Evolutionary conservation across 2,888 invertebrate species (phyloP).

Genomic region (Protophormia terraenovae): DNA sequence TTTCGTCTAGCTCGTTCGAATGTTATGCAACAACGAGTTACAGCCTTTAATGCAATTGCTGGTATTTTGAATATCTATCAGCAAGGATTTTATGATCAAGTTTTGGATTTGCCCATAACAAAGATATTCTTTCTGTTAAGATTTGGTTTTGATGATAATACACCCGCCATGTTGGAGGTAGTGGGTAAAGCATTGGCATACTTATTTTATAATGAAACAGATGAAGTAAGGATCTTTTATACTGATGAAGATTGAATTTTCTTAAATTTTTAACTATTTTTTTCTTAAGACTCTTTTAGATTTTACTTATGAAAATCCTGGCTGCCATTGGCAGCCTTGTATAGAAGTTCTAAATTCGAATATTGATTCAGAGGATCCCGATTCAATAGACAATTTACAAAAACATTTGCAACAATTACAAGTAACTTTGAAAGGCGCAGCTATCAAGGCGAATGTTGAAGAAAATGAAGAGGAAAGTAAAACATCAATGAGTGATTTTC

Average conservation of each 20-base stretch:
- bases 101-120: constrained; percentile 88
- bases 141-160: constrained; percentile 93
- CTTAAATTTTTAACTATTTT: background rate
- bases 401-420: constrained; percentile 82
- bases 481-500: constrained; percentile 90
- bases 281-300: constrained; percentile 84
- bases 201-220: constrained; percentile 88
- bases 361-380: constrained; percentile 76
- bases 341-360: constrained; percentile 78
- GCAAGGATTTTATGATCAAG: constrained; percentile 89
- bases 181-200: constrained; percentile 89
- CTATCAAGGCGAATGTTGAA: constrained; percentile 75
- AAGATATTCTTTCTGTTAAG: constrained; percentile 91
- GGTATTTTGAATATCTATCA: constrained; percentile 88
- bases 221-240: constrained; percentile 85
- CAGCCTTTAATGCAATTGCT: constrained; percentile 90
- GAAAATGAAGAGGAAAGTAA: constrained; percentile 82
- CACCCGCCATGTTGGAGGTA: constrained; percentile 87
- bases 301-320: constrained; percentile 85
- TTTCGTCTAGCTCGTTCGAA: constrained; percentile 90
- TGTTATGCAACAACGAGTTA: constrained; percentile 91
- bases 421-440: constrained; percentile 63
- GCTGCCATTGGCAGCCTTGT: constrained; percentile 85
- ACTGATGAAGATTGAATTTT: no score
- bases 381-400: constrained; percentile 82